Evolutionary conservation across 1,140 invertebrate species (phyloP), one percentile per base, ranked within the genome.

Genomic region (Mizuhopecten yessoensis): DNA sequence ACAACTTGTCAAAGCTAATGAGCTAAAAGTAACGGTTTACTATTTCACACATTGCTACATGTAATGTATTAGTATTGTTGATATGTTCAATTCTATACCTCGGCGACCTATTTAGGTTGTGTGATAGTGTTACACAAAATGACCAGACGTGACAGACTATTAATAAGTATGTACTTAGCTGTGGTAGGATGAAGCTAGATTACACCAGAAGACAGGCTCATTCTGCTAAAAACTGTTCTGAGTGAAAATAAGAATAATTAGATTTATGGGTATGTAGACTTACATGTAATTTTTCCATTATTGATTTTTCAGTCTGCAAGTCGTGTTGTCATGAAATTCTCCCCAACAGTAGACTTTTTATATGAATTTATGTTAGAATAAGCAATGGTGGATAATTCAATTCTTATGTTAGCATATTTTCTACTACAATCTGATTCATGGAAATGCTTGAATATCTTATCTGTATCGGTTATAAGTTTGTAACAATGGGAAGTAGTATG

Each of bases 361-460:
- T 75, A 29, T 75, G 57, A 29, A 75, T 75, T 75, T 75, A 75
- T 75, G 57, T 75, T 17, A 75, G 57, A 75, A 75, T 75, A 9
- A 75, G 29, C 57, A 29, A 29, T 29, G n/a, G 23, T 75, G n/a
- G 57, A 75, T 75, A 75, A 75, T 75, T 75, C 57, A 75, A 29
- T 75, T 75, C 57, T 75, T 75, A 75, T 75, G 57, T 75, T 75
- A n/a, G n/a, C 57, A 75, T 75, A 75, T 75, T 75, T 75, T 75
- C 57, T 75, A 75, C 57, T 75, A 11, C 57, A 75, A 75, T 75
- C 57, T 75, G 57, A 75, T 75, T 75, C 57, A 75, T n/a, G 9
- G 57, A 9, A 75, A 75, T 75, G 57, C 57, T 75, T 75, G 57
- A 75, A 75, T 49, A n/a, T 75, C n/a, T 29, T 75, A 75, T 75